Conservation (phyloP, 2,797 vertebrate species). For the Falco peregrinus region DNA sequence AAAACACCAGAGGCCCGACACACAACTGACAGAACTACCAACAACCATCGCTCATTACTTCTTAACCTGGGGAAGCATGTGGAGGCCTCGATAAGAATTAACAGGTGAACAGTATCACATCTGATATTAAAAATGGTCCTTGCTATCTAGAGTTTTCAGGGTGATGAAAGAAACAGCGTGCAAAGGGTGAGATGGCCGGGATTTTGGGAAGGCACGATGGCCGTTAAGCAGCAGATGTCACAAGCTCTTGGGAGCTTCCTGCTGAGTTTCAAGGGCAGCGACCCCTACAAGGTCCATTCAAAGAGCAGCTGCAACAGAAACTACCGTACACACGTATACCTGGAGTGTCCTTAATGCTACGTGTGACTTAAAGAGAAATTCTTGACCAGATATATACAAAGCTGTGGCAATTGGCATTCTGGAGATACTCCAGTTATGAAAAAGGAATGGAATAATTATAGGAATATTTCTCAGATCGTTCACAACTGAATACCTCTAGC, state of each 20-base stretch:
- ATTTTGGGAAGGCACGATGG: neutral
- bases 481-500: neutral
- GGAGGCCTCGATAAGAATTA: neutral
- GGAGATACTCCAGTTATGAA: neutral
- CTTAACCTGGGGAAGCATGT: neutral
- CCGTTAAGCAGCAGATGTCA: neutral
- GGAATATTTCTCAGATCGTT: neutral
- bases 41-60: neutral
- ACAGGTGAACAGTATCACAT: neutral
- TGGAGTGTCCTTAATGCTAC: neutral
- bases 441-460: neutral
- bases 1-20: neutral
- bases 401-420: neutral
- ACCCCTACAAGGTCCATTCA: neutral
- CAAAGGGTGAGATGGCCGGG: neutral
- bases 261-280: neutral
- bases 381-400: neutral
- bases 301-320: neutral
- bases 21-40: neutral
- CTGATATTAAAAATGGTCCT: neutral
- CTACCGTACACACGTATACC: accelerated
- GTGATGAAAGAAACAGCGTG: accelerated
- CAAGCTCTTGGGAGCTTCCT: neutral
- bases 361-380: neutral
- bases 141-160: neutral